These are phyloP conservation scores for Delichon dasypus DNA, from an alignment of 2,797 vertebrate species.

Conservation along the genomic window DNA sequence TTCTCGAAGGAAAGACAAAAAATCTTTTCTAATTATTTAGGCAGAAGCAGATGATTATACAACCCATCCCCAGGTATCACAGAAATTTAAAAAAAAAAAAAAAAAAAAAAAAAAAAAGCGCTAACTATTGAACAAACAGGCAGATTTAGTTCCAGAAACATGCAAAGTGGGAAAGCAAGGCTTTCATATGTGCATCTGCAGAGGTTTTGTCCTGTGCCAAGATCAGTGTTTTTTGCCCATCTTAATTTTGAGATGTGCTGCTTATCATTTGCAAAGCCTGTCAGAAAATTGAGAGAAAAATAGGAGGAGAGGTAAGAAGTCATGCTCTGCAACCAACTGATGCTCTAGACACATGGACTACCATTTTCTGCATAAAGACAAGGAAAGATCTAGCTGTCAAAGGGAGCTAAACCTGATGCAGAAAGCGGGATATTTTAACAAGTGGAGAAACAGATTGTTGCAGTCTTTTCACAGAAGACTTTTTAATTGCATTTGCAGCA, in stretches of 20 bases:
- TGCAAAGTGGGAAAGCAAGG: not conserved
- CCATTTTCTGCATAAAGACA: not conserved
- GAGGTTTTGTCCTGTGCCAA: not conserved
- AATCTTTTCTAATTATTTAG: not conserved
- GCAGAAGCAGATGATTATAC: not conserved
- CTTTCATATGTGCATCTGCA: not conserved
- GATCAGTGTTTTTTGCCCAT: not conserved
- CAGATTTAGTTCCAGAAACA: not conserved
- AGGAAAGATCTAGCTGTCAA: not conserved
- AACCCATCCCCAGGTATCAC: not conserved
- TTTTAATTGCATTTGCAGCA: not conserved
- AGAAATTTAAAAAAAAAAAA: not conserved
- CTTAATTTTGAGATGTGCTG: not conserved
- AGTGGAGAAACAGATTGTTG: not conserved
- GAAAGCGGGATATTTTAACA: not conserved
- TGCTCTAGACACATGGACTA: not conserved
- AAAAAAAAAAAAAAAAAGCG: not conserved
- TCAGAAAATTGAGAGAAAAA: not conserved
- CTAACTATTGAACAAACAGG: not conserved
- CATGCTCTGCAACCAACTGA: not conserved
- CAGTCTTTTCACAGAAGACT: not conserved
- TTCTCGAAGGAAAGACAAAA: not conserved
- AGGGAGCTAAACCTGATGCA: not conserved
- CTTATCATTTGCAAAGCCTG: not conserved
- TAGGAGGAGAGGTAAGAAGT: not conserved